A percentile compares a stretch with the other conserved stretches of the same genome.
Conservation (phyloP, 2,888 invertebrate species). For the Synanthedon vespiformis region DNA sequence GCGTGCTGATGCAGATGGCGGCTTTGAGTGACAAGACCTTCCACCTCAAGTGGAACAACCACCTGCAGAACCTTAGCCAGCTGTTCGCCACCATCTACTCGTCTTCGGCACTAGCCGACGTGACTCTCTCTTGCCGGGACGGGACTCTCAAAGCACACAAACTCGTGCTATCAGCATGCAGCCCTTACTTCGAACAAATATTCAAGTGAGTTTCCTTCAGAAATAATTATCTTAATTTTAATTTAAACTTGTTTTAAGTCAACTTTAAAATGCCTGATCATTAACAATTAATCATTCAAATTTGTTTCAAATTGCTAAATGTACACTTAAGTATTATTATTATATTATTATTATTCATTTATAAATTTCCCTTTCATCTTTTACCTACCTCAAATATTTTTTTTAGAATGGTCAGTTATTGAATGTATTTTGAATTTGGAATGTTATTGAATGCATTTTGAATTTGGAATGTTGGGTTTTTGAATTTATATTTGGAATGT, state of each 20-base stretch:
- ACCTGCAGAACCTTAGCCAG: conserved; percentile 77
- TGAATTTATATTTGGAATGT: too few species aligned
- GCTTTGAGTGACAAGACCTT: conserved; percentile 74
- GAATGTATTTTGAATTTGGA: too few species aligned
- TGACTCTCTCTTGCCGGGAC: conserved; percentile 78
- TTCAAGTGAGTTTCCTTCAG: conserved; percentile 59
- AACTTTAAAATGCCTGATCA: too few species aligned
- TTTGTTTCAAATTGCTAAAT: conserved; percentile 39
- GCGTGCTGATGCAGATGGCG: conserved; percentile 67
- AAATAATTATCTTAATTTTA: not conserved
- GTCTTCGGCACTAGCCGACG: conserved; percentile 77
- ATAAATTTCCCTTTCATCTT: too few species aligned
- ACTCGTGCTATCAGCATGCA: conserved; percentile 80
- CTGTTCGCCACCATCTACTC: conserved; percentile 77
- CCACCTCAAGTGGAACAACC: conserved; percentile 80
- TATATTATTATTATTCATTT: conserved; percentile 8
- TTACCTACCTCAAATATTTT: too few species aligned
- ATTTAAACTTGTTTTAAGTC: not conserved
- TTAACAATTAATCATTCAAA: conserved; percentile 10
- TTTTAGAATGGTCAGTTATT: too few species aligned
- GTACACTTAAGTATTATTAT: conserved; percentile 53
- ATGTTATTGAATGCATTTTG: too few species aligned
- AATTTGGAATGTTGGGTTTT: too few species aligned
- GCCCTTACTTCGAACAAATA: conserved; percentile 81
- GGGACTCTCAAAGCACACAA: conserved; percentile 79